A percentile compares a stretch with the other conserved stretches of the same genome.
phyloP scores from a whole-genome alignment of 2,113 vertebrate species.

The Siphamia tubifer region DNA sequence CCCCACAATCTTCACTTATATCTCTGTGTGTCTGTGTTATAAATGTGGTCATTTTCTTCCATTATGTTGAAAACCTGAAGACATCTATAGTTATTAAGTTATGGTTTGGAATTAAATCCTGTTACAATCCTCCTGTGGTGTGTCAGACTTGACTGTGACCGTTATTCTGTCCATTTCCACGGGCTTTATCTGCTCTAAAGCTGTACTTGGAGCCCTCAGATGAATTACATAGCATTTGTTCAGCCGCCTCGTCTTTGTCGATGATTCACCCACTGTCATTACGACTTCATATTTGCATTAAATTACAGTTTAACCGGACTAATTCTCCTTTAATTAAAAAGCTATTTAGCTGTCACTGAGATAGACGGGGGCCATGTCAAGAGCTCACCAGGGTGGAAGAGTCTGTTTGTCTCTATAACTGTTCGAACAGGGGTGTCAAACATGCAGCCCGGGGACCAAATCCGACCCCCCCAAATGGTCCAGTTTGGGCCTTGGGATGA shows the following conservation, averaged over 20 bases:
- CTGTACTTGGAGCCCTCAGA: slow-evolving; percentile 74
- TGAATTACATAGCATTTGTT: slow-evolving; percentile 90
- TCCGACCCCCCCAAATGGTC: too few relatives aligned
- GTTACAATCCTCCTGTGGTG: slow-evolving; percentile 22
- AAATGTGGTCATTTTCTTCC: too few relatives aligned
- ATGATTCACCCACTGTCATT: slow-evolving; percentile 93
- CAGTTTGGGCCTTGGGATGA: too few relatives aligned
- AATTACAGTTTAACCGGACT: slow-evolving; percentile 94
- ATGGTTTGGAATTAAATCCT: slow-evolving; percentile 26
- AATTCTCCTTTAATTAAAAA: slow-evolving; percentile 97
- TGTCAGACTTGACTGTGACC: slow-evolving; percentile 21
- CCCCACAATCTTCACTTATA: too few relatives aligned
- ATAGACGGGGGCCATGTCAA: slow-evolving; percentile 74
- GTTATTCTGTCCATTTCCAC: slow-evolving; percentile 38
- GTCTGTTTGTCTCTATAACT: slow-evolving; percentile 52
- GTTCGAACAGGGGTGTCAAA: too few relatives aligned
- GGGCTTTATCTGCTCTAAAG: slow-evolving; percentile 56
- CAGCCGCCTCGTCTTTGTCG: slow-evolving; percentile 86
- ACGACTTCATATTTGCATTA: slow-evolving; percentile 96
- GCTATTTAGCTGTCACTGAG: slow-evolving; percentile 88
- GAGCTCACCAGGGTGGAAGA: slow-evolving; percentile 54
- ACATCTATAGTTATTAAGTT: slow-evolving; percentile 16
- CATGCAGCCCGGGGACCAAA: too few relatives aligned
- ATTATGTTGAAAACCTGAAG: too few relatives aligned
- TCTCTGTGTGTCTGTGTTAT: too few relatives aligned